These are phyloP conservation scores for Phengaris alcon DNA, from an alignment of 2,888 invertebrate genomes.

Conservation along the genomic window DNA sequence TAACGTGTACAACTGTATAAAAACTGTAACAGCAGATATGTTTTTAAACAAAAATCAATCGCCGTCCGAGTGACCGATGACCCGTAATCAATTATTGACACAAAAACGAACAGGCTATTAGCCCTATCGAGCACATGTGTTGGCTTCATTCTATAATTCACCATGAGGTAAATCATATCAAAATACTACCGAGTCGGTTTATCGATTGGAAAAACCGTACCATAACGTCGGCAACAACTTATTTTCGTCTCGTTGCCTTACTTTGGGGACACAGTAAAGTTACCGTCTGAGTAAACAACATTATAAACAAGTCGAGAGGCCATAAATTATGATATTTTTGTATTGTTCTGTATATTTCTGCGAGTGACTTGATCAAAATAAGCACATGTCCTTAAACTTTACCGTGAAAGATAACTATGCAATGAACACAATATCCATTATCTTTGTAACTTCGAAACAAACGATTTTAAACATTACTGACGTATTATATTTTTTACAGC, in stretches of 20 bases:
- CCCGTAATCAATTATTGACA: slow-evolving; percentile 4
- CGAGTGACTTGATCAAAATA: slow-evolving; percentile 30
- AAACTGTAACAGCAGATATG: no score
- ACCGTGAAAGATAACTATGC: slow-evolving; percentile 23
- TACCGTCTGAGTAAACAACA: slow-evolving; percentile 56
- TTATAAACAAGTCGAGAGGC: slow-evolving; percentile 45
- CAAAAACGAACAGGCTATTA: slow-evolving; percentile 9
- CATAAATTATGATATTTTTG: slow-evolving; percentile 38
- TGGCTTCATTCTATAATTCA: slow-evolving; percentile 13
- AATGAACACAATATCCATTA: neutral
- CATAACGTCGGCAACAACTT: slow-evolving; percentile 47
- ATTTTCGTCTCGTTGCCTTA: slow-evolving; percentile 49
- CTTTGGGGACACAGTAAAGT: slow-evolving; percentile 50
- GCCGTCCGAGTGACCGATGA: neutral
- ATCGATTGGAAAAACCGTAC: slow-evolving; percentile 28
- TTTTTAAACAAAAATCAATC: neutral
- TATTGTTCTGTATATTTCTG: slow-evolving; percentile 38
- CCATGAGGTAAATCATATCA: slow-evolving; percentile 21
- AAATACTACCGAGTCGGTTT: neutral
- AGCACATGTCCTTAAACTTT: slow-evolving; percentile 30
- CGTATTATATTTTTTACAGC: neutral
- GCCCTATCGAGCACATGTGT: neutral
- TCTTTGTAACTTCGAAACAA: neutral
- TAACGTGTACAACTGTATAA: no score
- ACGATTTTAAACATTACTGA: neutral